Conservation (phyloP, 2,888 invertebrate genomes). For the Megaustenia siamemsis region DNA sequence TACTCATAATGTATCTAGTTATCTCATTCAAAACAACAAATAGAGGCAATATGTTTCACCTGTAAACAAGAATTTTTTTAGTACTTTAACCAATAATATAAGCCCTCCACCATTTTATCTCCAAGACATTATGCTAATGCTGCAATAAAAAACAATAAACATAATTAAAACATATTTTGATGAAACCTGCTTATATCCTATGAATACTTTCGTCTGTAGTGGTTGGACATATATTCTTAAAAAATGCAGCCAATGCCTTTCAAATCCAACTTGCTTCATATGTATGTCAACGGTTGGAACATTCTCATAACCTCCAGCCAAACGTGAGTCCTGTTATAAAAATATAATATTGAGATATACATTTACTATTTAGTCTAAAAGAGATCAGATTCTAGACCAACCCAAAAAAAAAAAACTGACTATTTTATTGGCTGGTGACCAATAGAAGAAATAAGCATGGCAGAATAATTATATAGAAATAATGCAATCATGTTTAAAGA, state of each 20-base stretch:
- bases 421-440: constrained; percentile 82
- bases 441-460: no score
- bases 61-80: no score
- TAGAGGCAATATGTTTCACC: no score
- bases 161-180: constrained; percentile 46
- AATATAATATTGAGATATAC: not conserved
- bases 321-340: constrained; percentile 86
- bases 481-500: no score
- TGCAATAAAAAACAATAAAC: not conserved
- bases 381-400: not conserved
- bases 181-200: constrained; percentile 91
- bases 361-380: not conserved
- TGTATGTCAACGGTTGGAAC: constrained; percentile 99
- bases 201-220: constrained; percentile 92
- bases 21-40: no score
- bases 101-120: no score
- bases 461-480: no score
- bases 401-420: not conserved
- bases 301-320: constrained; percentile 97
- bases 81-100: no score
- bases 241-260: constrained; percentile 90
- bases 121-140: no score
- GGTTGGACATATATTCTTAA: constrained; percentile 92
- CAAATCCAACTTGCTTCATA: constrained; percentile 92
- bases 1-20: no score